Evolutionary conservation across 2,113 vertebrate species (phyloP), one percentile per base, ranked within the genome.

Genomic region (Panurus biarmicus): DNA sequence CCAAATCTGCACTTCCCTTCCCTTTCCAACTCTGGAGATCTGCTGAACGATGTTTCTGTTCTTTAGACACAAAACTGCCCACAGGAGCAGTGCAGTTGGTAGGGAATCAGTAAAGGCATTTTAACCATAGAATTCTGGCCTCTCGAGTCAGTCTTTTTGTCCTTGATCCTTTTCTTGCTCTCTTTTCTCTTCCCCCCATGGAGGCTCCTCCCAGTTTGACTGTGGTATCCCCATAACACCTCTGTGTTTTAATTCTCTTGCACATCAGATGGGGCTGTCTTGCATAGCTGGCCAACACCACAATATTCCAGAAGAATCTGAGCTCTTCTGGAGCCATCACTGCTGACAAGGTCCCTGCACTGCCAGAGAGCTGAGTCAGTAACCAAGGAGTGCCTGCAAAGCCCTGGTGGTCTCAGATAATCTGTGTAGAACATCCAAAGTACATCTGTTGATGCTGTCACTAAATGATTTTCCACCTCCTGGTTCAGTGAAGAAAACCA

Each of bases 251-350:
- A 11, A 0, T 14, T 24, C 5, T 42, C 4, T 26, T 61, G 35
- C 53, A 19, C 50, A 8, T 56, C 33, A 44, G 5, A 12, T 21
- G 7, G 10, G 22, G 11, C 4, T 90, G 54, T 40, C 26, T 70
- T 36, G 12, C 4, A 1, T 10, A 31, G 8, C 33, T 76, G 50
- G 10, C 22, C 23, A 50, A 0, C 1, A 2, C 56, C 17, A 44
- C 38, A 75, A 0, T 29, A 28, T 58, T 79, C 76, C 36, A 66
- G 71, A 62, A 48, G 62, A 23, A 16, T 71, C 44, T 15, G 29
- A 19, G 18, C 23, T 74, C 9, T 53, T 42, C 17, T 58, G 21
- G 50, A 79, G 26, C 19, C 12, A 12, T 48, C 65, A 7, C 40
- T 65, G 26, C 21, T 56, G 47, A 10, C 11, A 31, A 21, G 22